These are phyloP conservation scores for Microcebus tavaratra DNA, from an alignment of 2,113 vertebrate genomes.

Conservation along the genomic window DNA sequence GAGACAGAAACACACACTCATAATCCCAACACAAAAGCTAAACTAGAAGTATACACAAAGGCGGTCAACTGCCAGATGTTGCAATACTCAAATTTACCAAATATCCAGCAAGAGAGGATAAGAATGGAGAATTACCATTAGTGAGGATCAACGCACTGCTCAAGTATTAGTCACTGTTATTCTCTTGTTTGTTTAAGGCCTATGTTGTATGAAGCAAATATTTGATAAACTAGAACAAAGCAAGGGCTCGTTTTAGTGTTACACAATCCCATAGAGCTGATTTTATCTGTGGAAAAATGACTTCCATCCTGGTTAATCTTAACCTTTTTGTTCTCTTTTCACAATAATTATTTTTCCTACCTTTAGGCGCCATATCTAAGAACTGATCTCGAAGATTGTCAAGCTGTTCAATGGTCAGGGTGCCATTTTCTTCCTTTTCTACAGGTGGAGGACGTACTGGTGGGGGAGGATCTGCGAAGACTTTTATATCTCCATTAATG, in stretches of 20 bases:
- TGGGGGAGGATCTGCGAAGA: conserved; percentile 82
- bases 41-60: neutral
- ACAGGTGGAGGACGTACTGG: conserved; percentile 72
- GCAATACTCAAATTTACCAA: neutral
- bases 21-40: neutral
- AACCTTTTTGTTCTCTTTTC: neutral
- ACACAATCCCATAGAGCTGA: neutral
- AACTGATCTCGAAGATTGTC: conserved; percentile 86
- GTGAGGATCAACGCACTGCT: neutral
- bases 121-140: neutral
- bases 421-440: conserved; percentile 82
- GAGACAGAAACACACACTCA: neutral
- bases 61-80: neutral
- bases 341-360: conserved; percentile 77
- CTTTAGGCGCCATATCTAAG: conserved; percentile 88
- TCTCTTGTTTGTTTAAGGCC: neutral
- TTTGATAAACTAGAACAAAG: neutral
- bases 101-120: no score
- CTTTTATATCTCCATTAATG: conserved; percentile 84
- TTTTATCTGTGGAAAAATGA: neutral
- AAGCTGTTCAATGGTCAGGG: conserved; percentile 89
- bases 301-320: neutral
- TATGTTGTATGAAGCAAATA: neutral
- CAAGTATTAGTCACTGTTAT: neutral
- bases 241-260: neutral